phyloP scores from a whole-genome alignment of 2,797 vertebrate species.

The Sylvilagus floridanus region DNA sequence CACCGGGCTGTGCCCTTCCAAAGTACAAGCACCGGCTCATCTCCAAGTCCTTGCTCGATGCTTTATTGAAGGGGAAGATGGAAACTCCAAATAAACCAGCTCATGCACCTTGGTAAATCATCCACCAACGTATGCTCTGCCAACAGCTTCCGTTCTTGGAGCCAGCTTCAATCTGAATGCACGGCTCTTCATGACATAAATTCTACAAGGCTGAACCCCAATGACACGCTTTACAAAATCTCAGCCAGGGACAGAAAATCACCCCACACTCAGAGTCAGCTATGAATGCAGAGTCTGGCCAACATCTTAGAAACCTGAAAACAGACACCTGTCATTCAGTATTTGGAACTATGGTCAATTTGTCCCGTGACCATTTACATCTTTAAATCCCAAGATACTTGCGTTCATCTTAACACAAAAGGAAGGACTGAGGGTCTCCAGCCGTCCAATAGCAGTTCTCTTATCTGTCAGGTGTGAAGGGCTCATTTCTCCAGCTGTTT shows the following conservation, averaged over 20 bases:
- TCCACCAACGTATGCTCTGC: neutral
- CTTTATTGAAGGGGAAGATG: constrained; percentile 66
- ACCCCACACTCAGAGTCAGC: neutral
- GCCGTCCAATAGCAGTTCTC: neutral
- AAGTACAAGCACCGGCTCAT: constrained; percentile 5
- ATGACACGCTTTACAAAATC: constrained; percentile 46
- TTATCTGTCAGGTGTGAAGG: neutral
- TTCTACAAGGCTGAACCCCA: constrained; percentile 24
- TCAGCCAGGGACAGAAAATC: constrained; percentile 22
- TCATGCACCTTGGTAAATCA: constrained; percentile 49
- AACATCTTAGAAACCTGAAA: constrained; percentile 10
- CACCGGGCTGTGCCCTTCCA: neutral
- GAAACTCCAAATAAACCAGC: constrained; percentile 64
- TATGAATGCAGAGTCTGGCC: neutral
- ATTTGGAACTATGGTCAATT: constrained; percentile 20
- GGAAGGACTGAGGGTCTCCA: neutral
- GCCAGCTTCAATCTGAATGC: constrained; percentile 34
- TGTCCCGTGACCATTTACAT: neutral
- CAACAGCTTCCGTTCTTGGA: constrained; percentile 18
- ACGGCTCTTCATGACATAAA: constrained; percentile 12
- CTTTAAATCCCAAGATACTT: constrained; percentile 23
- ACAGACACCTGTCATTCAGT: neutral
- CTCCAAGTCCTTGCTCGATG: constrained; percentile 60
- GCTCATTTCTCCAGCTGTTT: constrained; percentile 16
- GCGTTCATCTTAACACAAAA: constrained; percentile 39